Evolutionary conservation across 2,888 invertebrate genomes (phyloP), one percentile per base, ranked within the genome.

Genomic region (Sinelater perroti): DNA sequence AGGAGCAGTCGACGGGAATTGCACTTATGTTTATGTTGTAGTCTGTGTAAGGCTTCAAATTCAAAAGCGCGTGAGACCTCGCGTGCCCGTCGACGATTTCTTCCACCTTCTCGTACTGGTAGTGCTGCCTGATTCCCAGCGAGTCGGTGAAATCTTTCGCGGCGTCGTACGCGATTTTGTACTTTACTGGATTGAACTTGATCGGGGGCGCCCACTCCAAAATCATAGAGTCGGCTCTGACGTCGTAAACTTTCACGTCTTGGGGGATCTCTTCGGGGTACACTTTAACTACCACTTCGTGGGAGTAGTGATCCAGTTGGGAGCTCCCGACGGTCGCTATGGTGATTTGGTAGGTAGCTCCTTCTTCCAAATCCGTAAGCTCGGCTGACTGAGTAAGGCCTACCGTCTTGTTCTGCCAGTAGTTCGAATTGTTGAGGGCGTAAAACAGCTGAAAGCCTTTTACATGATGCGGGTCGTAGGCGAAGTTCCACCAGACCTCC

Each of bases 401-500:
- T 2, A 95, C 91, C 5, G 85, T 85, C 74, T 93, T 93, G 51
- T 90, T 90, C 71, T 90, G 89, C 95, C 95, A 95, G 74, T 91
- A 89, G 71, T 95, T 94, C 53, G 95, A 80, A 78, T 95, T 95
- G 73, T 94, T 95, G 0, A 91, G 94, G 8, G 93, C 93, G 73
- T 94, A 95, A 76, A 95, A 95, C 67, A 95, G 91, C 73, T 90
- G 88, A 71, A 95, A 95, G 18, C 95, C 94, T 51, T 90, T 82
- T 33, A 94, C 85, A 76, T 90, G 90, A 59, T 87, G 91, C 66
- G 90, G 85, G 38, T 90, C 89, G n/a, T 93, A 91, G 45, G 93
- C 93, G 2, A 90, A 85, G 75, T 94, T 93, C 95, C 95, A 95
- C 94, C 94, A 95, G 6, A 94, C 95, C 80, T 96, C 95, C 0